Base-by-base conservation (phyloP, 2,113 vertebrate species). In the Phylloscopus trochiloides region DNA sequence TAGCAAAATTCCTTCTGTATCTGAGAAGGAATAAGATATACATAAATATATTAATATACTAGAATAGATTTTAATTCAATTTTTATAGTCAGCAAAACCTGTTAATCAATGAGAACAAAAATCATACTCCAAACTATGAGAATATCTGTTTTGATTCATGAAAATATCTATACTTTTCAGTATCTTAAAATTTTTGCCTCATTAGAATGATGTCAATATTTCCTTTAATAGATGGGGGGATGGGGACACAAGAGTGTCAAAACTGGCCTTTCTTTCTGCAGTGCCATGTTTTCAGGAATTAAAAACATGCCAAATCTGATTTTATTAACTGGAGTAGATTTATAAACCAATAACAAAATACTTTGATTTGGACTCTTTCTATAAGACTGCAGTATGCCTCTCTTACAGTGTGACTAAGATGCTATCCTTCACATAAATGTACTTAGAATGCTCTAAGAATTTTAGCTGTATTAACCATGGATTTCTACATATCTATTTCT, bases 331-430 rank as follows among this genome's bases (percentile, higher is more conserved):
- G 32, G 7, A 72, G 10, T 18, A 68, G 14, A 62, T 61, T 82
- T 50, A 52, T 76, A 72, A 90, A 42, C 14, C 20, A 29, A 20
- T 38, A 54, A 26, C 10, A 89, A 94, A 66, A 70, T 58, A 32
- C 14, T 76, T 88, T 79, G 7, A 40, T 63, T 59, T 5, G 2
- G 15, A 21, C 21, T 73, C 19, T 57, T 86, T 68, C 25, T 83
- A 0, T 21, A 68, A 76, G 16, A 42, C 7, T 32, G 6, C 28
- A 61, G 16, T 28, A 5, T 18, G 6, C 1, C 6, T 4, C 6
- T 63, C 17, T 71, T 58, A 47, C 0, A 1, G 21, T 43, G 14
- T 62, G 18, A 70, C 29, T 62, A 57, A 43, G 11, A 1, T 43
- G 38, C 51, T 61, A 76, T 5, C 7, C 15, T 71, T 78, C 31